These are phyloP conservation scores for Botia kubotai DNA, from an alignment of 2,797 vertebrate species.

Conservation along the genomic window DNA sequence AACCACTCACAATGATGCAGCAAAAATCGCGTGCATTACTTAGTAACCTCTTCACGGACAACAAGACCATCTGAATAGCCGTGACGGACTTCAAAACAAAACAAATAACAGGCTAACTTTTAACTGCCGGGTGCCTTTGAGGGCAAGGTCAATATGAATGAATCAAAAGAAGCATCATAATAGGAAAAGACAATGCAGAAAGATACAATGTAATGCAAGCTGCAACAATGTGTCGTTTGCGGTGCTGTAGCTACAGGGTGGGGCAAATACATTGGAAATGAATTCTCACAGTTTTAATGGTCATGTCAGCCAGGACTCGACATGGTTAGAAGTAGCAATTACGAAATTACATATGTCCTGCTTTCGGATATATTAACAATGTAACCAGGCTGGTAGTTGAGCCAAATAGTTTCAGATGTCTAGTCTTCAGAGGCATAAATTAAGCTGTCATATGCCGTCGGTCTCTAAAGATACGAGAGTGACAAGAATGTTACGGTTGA, in stretches of 20 bases:
- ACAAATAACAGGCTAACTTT: slow-evolving; percentile 6
- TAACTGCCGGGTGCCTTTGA: background rate
- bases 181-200: background rate
- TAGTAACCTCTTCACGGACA: background rate
- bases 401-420: slow-evolving; percentile 5
- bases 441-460: slow-evolving; percentile 28
- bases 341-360: slow-evolving; percentile 15
- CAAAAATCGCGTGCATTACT: slow-evolving; percentile 2
- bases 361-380: slow-evolving; percentile 37
- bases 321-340: slow-evolving; percentile 19
- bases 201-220: background rate
- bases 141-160: background rate
- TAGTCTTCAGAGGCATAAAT: background rate
- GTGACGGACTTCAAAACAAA: slow-evolving; percentile 6
- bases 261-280: background rate
- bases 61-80: slow-evolving; percentile 10
- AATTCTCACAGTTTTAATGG: slow-evolving; percentile 19
- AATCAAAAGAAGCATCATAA: slow-evolving; percentile 6
- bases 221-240: background rate
- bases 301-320: slow-evolving; percentile 12
- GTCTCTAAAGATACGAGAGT: background rate
- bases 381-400: slow-evolving; percentile 21
- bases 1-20: slow-evolving; percentile 8
- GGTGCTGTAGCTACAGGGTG: slow-evolving; percentile 5
- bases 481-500: slow-evolving; percentile 20